Evolutionary conservation across 1,140 invertebrate species (phyloP).

Genomic region (Papilio helenus): DNA sequence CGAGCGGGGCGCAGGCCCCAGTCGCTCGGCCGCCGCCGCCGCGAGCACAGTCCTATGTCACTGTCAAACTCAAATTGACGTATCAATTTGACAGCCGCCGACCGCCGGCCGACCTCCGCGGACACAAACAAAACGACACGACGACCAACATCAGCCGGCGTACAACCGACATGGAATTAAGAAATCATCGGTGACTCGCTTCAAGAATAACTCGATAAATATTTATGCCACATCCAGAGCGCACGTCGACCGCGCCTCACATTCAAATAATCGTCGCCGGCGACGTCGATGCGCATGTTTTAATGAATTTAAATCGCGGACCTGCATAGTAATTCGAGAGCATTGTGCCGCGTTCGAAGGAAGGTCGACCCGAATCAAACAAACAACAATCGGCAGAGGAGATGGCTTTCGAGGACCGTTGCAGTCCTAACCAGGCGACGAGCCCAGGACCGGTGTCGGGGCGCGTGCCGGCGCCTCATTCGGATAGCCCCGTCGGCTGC

Average conservation of each 20-base stretch:
- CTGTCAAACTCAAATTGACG: constrained; percentile 51
- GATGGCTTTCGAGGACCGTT: constrained; percentile 85
- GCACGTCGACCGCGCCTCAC: constrained; percentile 15
- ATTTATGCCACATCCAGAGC: constrained; percentile 50
- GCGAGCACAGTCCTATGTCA: constrained; percentile 54
- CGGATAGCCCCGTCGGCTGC: constrained; percentile 51
- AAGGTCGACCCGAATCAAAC: not conserved
- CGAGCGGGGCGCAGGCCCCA: constrained; percentile 63
- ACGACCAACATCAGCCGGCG: constrained; percentile 36
- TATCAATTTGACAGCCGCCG: constrained; percentile 68
- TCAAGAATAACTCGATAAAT: constrained; percentile 53
- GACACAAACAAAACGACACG: constrained; percentile 43
- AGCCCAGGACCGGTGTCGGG: constrained; percentile 76
- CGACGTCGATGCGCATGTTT: constrained; percentile 24
- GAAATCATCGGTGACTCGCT: constrained; percentile 50
- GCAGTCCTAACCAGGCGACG: constrained; percentile 84
- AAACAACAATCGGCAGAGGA: constrained; percentile 16
- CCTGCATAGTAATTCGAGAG: constrained; percentile 18
- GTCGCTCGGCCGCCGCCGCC: constrained; percentile 65
- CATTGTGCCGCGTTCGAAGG: constrained; percentile 36
- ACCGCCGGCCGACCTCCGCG: constrained; percentile 45
- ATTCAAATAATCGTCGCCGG: constrained; percentile 50
- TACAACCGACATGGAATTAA: constrained; percentile 50
- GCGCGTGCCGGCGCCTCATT: constrained; percentile 70
- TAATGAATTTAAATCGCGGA: constrained; percentile 43